Conservation (phyloP, 1,140 invertebrate genomes). For the Drosophila sp. region DNA sequence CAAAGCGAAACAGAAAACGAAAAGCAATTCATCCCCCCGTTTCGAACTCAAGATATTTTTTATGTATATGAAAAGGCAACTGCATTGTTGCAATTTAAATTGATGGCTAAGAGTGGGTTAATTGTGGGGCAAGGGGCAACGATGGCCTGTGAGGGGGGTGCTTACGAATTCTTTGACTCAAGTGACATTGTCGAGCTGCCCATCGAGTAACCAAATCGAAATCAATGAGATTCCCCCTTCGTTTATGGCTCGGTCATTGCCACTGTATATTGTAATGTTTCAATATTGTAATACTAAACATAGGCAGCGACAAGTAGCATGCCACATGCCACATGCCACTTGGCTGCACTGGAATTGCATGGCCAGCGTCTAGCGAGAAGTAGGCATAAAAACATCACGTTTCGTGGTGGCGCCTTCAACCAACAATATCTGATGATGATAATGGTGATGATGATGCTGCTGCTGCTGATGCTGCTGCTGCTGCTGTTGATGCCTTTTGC, state of each 20-base stretch:
- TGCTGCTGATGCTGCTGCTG: conserved; percentile 17
- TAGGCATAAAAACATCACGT: conserved; percentile 49
- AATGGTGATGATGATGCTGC: conserved; percentile 15
- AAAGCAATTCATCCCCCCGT: conserved; percentile 21
- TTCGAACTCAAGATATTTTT: conserved; percentile 31
- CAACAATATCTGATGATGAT: conserved; percentile 5
- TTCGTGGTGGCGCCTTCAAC: conserved; percentile 36
- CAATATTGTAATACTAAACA: conserved; percentile 18
- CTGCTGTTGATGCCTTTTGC: conserved; percentile 28
- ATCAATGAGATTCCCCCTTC: conserved; percentile 26
- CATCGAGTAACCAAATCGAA: conserved; percentile 25
- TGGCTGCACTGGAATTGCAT: conserved; percentile 35
- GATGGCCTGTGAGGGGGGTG: too few relatives aligned
- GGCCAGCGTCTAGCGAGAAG: conserved; percentile 22
- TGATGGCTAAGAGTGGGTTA: conserved; percentile 38
- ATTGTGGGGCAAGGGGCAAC: conserved; percentile 11
- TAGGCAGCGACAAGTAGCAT: conserved; percentile 46
- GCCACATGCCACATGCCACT: conserved; percentile 39
- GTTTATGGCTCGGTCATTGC: conserved; percentile 46
- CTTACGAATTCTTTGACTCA: conserved; percentile 34
- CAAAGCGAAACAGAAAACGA: conserved; percentile 62
- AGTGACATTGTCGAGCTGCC: conserved; percentile 56
- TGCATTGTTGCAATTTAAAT: conserved; percentile 75
- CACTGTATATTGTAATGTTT: conserved; percentile 34
- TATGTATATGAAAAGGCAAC: conserved; percentile 41